phyloP scores from a whole-genome alignment of 2,797 vertebrate species.

The Parauchenoglanis ngamensis region DNA sequence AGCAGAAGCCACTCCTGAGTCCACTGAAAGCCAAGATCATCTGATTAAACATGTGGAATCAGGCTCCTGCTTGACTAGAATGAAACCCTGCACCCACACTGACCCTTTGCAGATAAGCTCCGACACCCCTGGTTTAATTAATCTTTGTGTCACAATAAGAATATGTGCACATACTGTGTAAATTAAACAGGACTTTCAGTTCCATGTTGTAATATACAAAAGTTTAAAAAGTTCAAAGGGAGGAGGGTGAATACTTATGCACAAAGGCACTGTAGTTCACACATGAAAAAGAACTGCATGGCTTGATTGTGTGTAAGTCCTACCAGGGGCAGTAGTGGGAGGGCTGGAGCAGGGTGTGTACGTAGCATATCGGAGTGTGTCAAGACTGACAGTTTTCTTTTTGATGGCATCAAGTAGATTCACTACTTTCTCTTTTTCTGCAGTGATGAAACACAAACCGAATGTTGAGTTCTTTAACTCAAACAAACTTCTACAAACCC shows the following conservation, averaged over 20 bases:
- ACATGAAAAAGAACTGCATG: not conserved
- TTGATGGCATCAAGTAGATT: constrained; percentile 93
- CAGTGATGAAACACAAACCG: not conserved
- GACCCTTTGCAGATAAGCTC: too few species aligned
- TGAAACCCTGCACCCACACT: too few species aligned
- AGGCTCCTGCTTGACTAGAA: too few species aligned
- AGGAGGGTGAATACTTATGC: not conserved
- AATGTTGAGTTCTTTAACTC: not conserved
- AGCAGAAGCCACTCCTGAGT: too few species aligned
- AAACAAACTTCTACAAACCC: not conserved
- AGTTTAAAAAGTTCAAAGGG: not conserved
- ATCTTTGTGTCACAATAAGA: not conserved
- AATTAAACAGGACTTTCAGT: not conserved
- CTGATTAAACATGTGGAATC: too few species aligned
- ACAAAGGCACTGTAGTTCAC: not conserved
- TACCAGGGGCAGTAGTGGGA: constrained; percentile 73
- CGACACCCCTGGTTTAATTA: not conserved
- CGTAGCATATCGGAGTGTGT: constrained; percentile 79
- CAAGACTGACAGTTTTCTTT: constrained; percentile 86
- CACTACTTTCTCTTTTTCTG: constrained; percentile 91
- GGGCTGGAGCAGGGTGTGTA: constrained; percentile 82
- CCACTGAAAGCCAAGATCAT: too few species aligned
- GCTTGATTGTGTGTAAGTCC: constrained; percentile 51
- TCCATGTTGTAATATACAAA: not conserved
- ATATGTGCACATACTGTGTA: not conserved